Evolutionary conservation across 2,113 vertebrate species (phyloP).

Genomic region (Siniperca chuatsi): DNA sequence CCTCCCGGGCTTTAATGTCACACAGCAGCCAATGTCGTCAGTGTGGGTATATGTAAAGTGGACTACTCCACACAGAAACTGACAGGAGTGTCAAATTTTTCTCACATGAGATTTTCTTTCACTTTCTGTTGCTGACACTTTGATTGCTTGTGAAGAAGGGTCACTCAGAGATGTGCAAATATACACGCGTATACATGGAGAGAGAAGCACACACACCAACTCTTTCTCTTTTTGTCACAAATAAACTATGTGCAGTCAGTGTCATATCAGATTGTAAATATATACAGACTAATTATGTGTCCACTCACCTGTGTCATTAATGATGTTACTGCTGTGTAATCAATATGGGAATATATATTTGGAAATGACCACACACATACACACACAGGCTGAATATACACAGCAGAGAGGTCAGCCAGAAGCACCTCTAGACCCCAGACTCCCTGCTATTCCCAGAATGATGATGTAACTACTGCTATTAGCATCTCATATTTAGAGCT

Average conservation of each 20-base stretch:
- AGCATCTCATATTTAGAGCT: slow-evolving; percentile 73
- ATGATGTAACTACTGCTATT: slow-evolving; percentile 81
- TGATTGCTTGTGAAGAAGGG: slow-evolving; percentile 64
- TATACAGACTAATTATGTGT: slow-evolving; percentile 53
- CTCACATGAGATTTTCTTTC: slow-evolving; percentile 61
- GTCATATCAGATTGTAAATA: slow-evolving; percentile 46
- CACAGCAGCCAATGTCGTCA: slow-evolving; percentile 38
- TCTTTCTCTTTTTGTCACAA: slow-evolving; percentile 23
- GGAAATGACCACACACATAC: slow-evolving; percentile 78
- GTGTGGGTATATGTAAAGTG: slow-evolving; percentile 61
- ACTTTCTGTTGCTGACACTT: slow-evolving; percentile 73
- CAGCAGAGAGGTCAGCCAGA: slow-evolving; percentile 71
- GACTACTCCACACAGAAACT: slow-evolving; percentile 45
- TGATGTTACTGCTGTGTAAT: slow-evolving; percentile 70
- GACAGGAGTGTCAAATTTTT: slow-evolving; percentile 61
- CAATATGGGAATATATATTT: slow-evolving; percentile 77
- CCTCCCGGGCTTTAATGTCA: slow-evolving; percentile 51
- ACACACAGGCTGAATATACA: slow-evolving; percentile 71
- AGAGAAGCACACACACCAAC: background rate
- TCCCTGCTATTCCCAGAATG: slow-evolving; percentile 81
- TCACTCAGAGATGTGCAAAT: slow-evolving; percentile 26
- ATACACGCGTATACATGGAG: background rate
- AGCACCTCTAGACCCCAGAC: slow-evolving; percentile 76
- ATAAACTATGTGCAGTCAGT: slow-evolving; percentile 29
- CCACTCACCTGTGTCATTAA: slow-evolving; percentile 66